Percentiles rank a stretch among this genome's conserved stretches.
These are phyloP conservation scores for Sipha maydis DNA, from an alignment of 2,888 invertebrate genomes.

Conservation along the genomic window DNA sequence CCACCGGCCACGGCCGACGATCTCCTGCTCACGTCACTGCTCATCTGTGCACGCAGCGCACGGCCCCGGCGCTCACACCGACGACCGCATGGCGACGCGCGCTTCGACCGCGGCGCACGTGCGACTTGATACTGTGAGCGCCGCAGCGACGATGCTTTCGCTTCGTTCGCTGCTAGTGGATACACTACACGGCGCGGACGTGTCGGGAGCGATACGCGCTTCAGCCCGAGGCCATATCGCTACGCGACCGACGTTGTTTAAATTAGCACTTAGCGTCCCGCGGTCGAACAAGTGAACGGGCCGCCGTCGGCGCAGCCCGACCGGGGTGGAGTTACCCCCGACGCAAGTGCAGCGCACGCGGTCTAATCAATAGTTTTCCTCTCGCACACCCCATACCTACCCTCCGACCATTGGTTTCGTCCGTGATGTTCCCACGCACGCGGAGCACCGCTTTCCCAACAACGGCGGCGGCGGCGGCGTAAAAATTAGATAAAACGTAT, in stretches of 20 bases:
- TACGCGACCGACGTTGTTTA: neutral
- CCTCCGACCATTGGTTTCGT: neutral
- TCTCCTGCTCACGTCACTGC: slow-evolving; percentile 68
- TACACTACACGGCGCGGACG: no score
- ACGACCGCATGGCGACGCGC: no score
- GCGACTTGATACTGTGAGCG: no score
- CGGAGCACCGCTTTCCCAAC: neutral
- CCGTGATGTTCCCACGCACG: neutral
- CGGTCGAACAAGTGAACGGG: neutral
- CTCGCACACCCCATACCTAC: neutral
- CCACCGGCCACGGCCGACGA: slow-evolving; percentile 70
- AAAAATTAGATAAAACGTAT: no score
- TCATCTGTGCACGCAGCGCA: slow-evolving; percentile 11
- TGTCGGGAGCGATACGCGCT: neutral
- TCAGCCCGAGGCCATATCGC: neutral
- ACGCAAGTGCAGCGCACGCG: slow-evolving; percentile 28
- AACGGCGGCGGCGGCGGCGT: neutral
- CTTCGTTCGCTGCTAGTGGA: no score
- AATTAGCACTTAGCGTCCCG: no score
- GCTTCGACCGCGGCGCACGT: no score
- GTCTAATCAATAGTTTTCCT: slow-evolving; percentile 44
- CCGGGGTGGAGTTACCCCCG: neutral
- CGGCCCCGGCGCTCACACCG: neutral
- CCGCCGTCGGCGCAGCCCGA: neutral
- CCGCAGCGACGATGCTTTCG: no score